A percentile compares a stretch with the other conserved stretches of the same genome.
These are phyloP conservation scores for Pachypanchax playfairii DNA, from an alignment of 2,113 vertebrate species.

Conservation along the genomic window DNA sequence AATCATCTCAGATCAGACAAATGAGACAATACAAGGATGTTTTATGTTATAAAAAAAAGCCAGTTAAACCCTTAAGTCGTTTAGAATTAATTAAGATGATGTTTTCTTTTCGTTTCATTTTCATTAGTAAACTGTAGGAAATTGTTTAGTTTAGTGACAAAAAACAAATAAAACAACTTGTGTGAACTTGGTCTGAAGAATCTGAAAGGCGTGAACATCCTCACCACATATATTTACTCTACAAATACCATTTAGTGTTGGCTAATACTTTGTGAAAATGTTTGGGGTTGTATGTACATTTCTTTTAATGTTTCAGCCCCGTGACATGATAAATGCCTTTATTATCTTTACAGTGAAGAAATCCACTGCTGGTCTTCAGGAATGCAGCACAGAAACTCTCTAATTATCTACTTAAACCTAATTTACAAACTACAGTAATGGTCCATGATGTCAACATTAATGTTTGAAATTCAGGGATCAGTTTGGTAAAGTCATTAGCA, in stretches of 20 bases:
- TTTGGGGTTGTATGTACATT: neutral
- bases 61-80: no score
- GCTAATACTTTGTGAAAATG: no score
- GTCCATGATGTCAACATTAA: neutral
- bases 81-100: no score
- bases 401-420: neutral
- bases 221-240: neutral
- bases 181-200: no score
- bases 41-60: no score
- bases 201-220: no score
- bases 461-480: neutral
- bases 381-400: neutral
- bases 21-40: no score
- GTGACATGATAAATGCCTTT: neutral
- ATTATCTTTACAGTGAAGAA: constrained; percentile 3
- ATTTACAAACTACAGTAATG: neutral
- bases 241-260: neutral
- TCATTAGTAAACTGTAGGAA: no score
- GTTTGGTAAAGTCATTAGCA: neutral
- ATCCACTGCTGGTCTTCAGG: neutral
- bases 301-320: neutral
- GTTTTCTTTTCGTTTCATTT: no score
- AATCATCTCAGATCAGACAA: no score
- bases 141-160: no score
- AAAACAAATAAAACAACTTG: no score